Evolutionary conservation across 1,140 invertebrate species (phyloP).

Genomic region (Bombus turneri): DNA sequence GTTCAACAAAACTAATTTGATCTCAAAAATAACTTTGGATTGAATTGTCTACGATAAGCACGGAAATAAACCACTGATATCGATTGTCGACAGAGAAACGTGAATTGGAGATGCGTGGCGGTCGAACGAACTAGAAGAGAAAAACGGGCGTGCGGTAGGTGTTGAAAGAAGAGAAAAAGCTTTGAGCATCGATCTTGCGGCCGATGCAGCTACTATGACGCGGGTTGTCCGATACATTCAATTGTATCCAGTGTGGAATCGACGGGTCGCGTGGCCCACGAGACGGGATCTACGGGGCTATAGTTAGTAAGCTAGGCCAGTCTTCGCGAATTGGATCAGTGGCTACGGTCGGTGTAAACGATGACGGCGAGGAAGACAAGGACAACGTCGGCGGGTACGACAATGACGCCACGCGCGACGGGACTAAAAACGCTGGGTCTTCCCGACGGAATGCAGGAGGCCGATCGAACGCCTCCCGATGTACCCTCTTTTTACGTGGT

Average conservation of each 20-base stretch:
- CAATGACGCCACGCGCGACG: constrained; percentile 31
- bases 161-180: constrained; percentile 57
- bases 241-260: constrained; percentile 18
- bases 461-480: constrained; percentile 62
- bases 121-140: constrained; percentile 27
- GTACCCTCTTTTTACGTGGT: constrained; percentile 49
- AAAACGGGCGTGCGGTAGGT: constrained; percentile 32
- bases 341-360: not conserved
- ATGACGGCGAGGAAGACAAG: constrained; percentile 35
- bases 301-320: not conserved
- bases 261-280: constrained; percentile 8
- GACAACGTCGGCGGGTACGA: constrained; percentile 33
- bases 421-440: constrained; percentile 46
- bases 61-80: not conserved
- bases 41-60: not conserved
- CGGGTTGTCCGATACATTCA: constrained; percentile 44
- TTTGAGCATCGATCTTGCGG: constrained; percentile 64
- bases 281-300: not conserved
- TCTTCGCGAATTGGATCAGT: not conserved
- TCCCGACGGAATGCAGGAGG: constrained; percentile 55
- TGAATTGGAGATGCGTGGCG: constrained; percentile 16
- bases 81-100: not conserved
- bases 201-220: constrained; percentile 62
- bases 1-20: not conserved
- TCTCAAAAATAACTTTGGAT: not conserved